phyloP scores from a whole-genome alignment of 2,888 invertebrate species.

The Sussaba pulchella region DNA sequence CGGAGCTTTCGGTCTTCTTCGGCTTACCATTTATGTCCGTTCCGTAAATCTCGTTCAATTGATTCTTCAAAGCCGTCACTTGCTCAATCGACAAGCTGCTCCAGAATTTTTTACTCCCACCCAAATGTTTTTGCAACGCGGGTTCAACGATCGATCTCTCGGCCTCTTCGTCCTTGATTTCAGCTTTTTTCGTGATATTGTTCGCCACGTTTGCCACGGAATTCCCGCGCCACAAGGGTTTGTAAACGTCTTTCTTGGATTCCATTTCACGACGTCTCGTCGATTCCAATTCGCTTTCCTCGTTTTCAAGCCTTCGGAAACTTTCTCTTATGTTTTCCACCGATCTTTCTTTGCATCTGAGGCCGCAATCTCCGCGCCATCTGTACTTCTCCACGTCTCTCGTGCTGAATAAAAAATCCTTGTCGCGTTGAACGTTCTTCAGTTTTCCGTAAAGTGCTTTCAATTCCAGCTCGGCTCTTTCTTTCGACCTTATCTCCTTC shows the following conservation, averaged over 20 bases:
- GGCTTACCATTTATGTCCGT: slow-evolving; percentile 84
- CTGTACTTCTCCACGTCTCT: slow-evolving; percentile 90
- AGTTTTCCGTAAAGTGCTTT: slow-evolving; percentile 91
- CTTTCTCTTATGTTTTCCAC: slow-evolving; percentile 94
- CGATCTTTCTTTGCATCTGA: slow-evolving; percentile 93
- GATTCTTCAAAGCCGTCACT: slow-evolving; percentile 91
- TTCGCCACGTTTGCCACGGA: slow-evolving; percentile 93
- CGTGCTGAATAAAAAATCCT: slow-evolving; percentile 93
- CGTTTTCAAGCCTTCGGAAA: slow-evolving; percentile 88
- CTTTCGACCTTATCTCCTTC: slow-evolving; percentile 92
- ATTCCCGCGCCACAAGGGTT: slow-evolving; percentile 93
- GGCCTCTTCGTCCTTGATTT: slow-evolving; percentile 81
- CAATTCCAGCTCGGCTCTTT: slow-evolving; percentile 93
- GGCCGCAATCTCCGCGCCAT: slow-evolving; percentile 91
- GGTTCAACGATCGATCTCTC: slow-evolving; percentile 83
- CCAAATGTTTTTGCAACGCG: slow-evolving; percentile 85
- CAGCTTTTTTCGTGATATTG: slow-evolving; percentile 88
- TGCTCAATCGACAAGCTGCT: slow-evolving; percentile 94
- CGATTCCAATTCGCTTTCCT: slow-evolving; percentile 85
- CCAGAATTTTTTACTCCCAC: slow-evolving; percentile 92
- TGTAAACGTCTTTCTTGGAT: slow-evolving; percentile 89
- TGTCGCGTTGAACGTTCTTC: slow-evolving; percentile 91
- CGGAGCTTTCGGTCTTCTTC: slow-evolving; percentile 45
- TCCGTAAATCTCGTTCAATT: slow-evolving; percentile 93
- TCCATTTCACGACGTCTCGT: slow-evolving; percentile 83